These are phyloP conservation scores for Pseudomyrmex dendroicus DNA, from an alignment of 1,140 invertebrate genomes.

Conservation along the genomic window DNA sequence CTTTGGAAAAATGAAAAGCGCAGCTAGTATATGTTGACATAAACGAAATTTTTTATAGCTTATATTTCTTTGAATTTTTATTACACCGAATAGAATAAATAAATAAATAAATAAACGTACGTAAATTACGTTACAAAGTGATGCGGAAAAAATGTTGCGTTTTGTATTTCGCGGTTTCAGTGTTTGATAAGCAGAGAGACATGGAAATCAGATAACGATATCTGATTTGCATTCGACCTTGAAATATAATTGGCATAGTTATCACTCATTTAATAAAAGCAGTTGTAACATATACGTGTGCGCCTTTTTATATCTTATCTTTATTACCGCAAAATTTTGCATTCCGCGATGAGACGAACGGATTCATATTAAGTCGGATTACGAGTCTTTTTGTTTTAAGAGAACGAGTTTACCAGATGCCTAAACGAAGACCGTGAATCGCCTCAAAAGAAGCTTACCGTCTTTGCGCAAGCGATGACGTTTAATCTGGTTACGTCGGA, in stretches of 20 bases:
- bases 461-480: conserved; percentile 2
- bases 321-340: neutral
- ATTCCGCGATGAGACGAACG: neutral
- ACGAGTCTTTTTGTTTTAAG: neutral
- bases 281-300: neutral
- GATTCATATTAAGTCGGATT: neutral
- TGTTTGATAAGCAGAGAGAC: neutral
- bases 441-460: too few relatives aligned
- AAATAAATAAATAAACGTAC: neutral
- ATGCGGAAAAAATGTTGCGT: neutral
- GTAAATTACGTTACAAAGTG: neutral
- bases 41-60: neutral
- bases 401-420: neutral
- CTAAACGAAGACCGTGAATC: neutral
- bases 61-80: neutral
- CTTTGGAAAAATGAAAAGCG: neutral
- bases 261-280: conserved; percentile 12
- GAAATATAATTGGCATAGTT: neutral
- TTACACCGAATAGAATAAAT: neutral
- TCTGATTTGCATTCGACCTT: neutral
- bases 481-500: conserved; percentile 11
- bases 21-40: too few relatives aligned
- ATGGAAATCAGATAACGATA: conserved; percentile 6
- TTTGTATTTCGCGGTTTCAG: too few relatives aligned
- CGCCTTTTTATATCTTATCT: conserved; percentile 19